Percentiles rank a stretch among this genome's conserved stretches.
phyloP scores from a whole-genome alignment of 2,797 vertebrate species.

The Tapirus indicus region DNA sequence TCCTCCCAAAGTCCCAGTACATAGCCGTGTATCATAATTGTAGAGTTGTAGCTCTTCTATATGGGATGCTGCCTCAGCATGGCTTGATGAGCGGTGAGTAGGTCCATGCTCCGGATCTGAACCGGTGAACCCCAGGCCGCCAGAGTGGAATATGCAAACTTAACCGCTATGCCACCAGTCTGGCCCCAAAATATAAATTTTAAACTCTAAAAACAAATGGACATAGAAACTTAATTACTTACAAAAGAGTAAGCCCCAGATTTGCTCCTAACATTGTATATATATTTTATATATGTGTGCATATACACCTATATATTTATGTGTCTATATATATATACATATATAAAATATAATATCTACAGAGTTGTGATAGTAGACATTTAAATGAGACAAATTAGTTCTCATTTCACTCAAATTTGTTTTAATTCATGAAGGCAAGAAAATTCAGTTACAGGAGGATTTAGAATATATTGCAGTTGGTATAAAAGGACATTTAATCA shows the following conservation, averaged over 20 bases:
- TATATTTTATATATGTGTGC: not conserved
- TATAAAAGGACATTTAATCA: not conserved
- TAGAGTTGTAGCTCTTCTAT: too few relatives aligned
- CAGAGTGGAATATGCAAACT: too few relatives aligned
- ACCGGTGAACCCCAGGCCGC: too few relatives aligned
- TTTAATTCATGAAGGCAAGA: not conserved
- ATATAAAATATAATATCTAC: not conserved
- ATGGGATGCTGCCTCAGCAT: too few relatives aligned
- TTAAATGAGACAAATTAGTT: not conserved
- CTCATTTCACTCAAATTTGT: not conserved
- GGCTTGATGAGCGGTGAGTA: too few relatives aligned
- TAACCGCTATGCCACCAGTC: too few relatives aligned
- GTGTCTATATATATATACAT: not conserved
- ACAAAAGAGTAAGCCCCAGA: not conserved
- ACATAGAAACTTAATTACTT: not conserved
- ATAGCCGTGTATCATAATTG: too few relatives aligned
- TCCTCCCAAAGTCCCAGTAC: too few relatives aligned
- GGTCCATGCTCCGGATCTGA: too few relatives aligned
- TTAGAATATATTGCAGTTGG: not conserved
- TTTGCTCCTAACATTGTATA: not conserved
- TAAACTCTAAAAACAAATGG: not conserved
- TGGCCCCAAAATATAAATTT: not conserved
- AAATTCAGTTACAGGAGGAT: not conserved
- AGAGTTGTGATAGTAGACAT: not conserved
- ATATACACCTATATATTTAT: not conserved